Conservation (phyloP, 2,113 vertebrate species). For the Nesoenas mayeri region DNA sequence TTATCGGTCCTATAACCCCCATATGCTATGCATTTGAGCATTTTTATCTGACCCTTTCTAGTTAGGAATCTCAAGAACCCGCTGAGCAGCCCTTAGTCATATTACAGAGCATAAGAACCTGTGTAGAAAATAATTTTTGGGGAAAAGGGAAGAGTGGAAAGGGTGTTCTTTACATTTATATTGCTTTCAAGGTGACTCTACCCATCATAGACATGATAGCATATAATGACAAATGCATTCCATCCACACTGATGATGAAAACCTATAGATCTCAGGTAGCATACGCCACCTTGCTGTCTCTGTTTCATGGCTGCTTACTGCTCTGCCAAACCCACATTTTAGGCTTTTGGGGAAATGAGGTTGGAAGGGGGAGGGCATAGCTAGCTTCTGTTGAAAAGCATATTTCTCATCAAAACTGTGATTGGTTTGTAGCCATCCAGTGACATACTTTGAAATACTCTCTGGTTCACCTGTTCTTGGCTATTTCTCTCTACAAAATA, state of each 20-base stretch:
- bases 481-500: background rate
- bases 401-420: background rate
- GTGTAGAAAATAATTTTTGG: background rate
- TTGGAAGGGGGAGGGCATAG: background rate
- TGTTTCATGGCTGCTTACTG: background rate
- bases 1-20: background rate
- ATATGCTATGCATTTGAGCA: background rate
- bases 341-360: background rate
- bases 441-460: background rate
- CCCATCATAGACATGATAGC: background rate
- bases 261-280: background rate
- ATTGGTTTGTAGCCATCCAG: background rate
- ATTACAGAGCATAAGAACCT: background rate
- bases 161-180: background rate
- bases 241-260: background rate
- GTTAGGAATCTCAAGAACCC: background rate
- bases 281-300: background rate
- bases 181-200: background rate
- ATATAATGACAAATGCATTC: background rate
- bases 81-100: background rate
- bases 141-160: background rate
- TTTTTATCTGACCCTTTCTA: background rate
- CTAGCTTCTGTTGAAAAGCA: background rate
- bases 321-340: background rate
- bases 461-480: background rate